Evolutionary conservation across 2,797 vertebrate genomes (phyloP), one percentile per base, ranked within the genome.

Genomic region (Melanotaenia pygmaea): DNA sequence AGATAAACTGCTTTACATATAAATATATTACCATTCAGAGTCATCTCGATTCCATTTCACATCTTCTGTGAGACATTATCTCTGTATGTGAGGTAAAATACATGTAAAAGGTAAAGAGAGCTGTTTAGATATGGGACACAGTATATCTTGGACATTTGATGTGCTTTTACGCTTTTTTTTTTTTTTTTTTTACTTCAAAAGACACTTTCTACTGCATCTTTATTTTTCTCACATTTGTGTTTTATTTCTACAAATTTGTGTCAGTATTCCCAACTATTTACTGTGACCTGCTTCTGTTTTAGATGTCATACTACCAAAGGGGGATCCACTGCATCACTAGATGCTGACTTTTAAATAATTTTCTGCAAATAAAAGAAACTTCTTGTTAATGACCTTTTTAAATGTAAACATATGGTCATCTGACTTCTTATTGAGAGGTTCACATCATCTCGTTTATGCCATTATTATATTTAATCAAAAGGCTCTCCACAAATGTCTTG

Each of bases 401-500:
- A 51, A n/a, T 70, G 38, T 14, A 63, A 10, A 34, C 75, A 3
- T n/a, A 32, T 51, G 0, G 14, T 24, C 57, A 37, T 28, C 2
- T 63, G 58, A 67, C 37, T 59, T 71, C 35, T 72, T 5, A 59
- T 30, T 62, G 37, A 59, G 9, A 53, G 26, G 5, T 68, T 64
- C 3, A 50, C 30, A n/a, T 51, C 18, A 62, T 57, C 35, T 70
- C n/a, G 43, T 66, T 53, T 65, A 26, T 40, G 32, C 35, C 24
- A 10, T 47, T 59, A 7, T 30, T 47, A 26, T 54, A 12, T 28
- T 58, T 34, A 5, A 60, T 43, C n/a, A 26, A 47, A 70, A 53
- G 30, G 66, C 70, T 63, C 47, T 78, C 76, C 26, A 68, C 16
- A 66, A 40, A 69, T 80, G 30, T 60, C 63, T 51, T 13, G 2